Evolutionary conservation across 1,140 invertebrate species (phyloP).

Genomic region (Cepaea nemoralis): DNA sequence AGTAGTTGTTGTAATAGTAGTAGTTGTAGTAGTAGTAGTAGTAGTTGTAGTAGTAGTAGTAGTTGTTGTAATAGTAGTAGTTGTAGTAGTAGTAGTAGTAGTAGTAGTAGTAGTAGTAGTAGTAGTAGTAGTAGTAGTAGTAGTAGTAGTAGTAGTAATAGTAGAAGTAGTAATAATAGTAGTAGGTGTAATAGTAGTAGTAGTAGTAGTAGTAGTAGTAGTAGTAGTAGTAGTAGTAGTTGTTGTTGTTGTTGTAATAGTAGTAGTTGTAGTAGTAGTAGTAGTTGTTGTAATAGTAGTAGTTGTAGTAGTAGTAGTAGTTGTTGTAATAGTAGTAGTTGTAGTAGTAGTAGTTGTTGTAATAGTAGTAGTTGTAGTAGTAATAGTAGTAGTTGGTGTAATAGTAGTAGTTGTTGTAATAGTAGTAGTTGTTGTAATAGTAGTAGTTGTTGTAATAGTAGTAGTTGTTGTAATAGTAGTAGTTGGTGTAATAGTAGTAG

Average conservation of each 20-base stretch:
- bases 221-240: constrained; percentile 5
- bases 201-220: constrained; percentile 5
- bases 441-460: background rate
- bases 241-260: background rate
- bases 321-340: constrained; percentile 6
- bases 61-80: background rate
- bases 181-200: background rate
- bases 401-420: background rate
- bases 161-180: background rate
- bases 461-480: constrained; percentile 9
- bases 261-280: constrained; percentile 2
- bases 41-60: background rate
- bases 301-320: background rate
- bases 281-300: background rate
- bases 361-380: background rate
- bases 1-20: constrained; percentile 1
- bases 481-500: background rate
- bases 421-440: background rate
- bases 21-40: constrained; percentile 9
- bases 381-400: background rate
- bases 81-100: constrained; percentile 5
- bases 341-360: background rate
- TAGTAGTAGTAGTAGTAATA: constrained; percentile 9
- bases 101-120: constrained; percentile 1
- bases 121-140: constrained; percentile 5